phyloP scores from a whole-genome alignment of 2,113 vertebrate species.

The Coryphaenoides rupestris region DNA sequence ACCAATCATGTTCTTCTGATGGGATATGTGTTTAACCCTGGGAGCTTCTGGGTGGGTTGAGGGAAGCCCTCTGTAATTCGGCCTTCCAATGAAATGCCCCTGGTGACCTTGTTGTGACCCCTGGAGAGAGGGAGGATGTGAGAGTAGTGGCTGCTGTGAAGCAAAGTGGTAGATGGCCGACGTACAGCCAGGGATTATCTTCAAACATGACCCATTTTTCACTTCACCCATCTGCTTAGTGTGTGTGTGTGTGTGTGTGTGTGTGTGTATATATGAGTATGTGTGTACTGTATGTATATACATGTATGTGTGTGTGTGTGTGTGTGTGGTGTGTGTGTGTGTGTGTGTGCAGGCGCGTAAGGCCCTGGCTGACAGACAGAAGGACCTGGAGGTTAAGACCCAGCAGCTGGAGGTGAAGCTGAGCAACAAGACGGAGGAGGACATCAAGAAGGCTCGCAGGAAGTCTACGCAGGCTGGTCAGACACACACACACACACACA shows the following conservation, averaged over 20 bases:
- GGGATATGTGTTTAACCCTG: too few species aligned
- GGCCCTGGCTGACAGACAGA: conserved; percentile 92
- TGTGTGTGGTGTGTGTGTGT: conserved; percentile 7
- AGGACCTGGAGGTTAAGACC: conserved; percentile 96
- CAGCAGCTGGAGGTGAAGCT: conserved; percentile 96
- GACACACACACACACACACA: conserved; percentile 29
- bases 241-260: neutral
- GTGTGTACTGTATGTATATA: neutral
- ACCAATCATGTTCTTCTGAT: too few species aligned
- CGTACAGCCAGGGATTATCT: too few species aligned
- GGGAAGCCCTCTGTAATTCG: too few species aligned
- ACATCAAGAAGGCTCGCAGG: conserved; percentile 94
- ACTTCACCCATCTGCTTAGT: too few species aligned
- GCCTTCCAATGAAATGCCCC: too few species aligned
- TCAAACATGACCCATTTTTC: too few species aligned
- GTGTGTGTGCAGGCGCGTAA: conserved; percentile 80
- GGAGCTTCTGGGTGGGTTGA: too few species aligned
- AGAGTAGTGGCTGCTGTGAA: too few species aligned
- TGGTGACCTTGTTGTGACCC: too few species aligned
- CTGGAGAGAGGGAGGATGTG: too few species aligned
- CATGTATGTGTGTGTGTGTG: neutral
- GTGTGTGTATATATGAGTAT: neutral
- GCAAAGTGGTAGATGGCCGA: too few species aligned
- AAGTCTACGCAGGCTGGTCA: conserved; percentile 98
- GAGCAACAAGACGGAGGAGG: conserved; percentile 96